Base-by-base conservation (phyloP, 2,888 invertebrate genomes). In the Marronus borbonicus region DNA sequence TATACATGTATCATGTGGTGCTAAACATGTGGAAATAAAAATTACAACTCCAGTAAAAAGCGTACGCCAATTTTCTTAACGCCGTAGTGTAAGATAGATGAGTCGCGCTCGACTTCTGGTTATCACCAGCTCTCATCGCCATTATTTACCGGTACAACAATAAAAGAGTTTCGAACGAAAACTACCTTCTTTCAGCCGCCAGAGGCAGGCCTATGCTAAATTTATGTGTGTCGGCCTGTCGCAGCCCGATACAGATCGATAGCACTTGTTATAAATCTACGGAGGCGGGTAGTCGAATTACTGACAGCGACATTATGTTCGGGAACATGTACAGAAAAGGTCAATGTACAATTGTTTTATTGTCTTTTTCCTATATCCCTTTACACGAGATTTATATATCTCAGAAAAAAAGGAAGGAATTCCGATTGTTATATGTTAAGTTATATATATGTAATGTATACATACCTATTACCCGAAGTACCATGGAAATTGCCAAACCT, bases 81-180 rank as follows among this genome's bases (percentile, higher is more conserved):
- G 72, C 60, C 28, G 60, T n/a, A 62, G 68, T 68, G 50, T 24
- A 82, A 83, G 82, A 83, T 82, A 79, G 82, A 83, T 82, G 81
- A 80, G 74, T 64, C 79, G 78, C 77, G 77, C 76, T 80, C 79
- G 79, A 82, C 83, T 81, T 78, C 83, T 79, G 82, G 83, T 84
- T 85, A 85, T 85, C 85, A 81, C 79, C 78, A 77, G 80, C 82
- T 82, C 83, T 84, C 83, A 85, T 85, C 85, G 82, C 84, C 84
- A 85, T 85, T 85, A 85, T 85, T 85, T 84, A 85, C 82, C 84
- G 82, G 84, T 83, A 80, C 82, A 83, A 84, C 83, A 84, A 83
- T 83, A 83, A 83, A 82, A 83, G 82, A 82, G 80, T 80, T 81
- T 81, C 79, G 80, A 81, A 81, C 78, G 81, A 79, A 81, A 81